These are phyloP conservation scores for Hirundichthys speculiger DNA, from an alignment of 2,113 vertebrate species.

Conservation along the genomic window DNA sequence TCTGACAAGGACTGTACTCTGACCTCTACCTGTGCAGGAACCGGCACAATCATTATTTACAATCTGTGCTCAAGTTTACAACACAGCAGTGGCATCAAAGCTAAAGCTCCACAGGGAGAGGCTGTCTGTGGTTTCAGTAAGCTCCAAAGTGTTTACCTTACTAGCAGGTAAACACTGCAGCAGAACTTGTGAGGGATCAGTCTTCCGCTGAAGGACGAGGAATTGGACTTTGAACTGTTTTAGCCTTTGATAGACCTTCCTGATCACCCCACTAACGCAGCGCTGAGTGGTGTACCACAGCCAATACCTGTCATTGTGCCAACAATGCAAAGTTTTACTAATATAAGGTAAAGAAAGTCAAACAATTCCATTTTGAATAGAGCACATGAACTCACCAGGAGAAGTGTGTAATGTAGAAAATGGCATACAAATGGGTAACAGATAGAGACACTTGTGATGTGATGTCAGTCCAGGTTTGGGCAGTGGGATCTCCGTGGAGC, in stretches of 20 bases:
- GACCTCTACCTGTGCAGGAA: slow-evolving; percentile 80
- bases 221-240: slow-evolving; percentile 94
- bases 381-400: slow-evolving; percentile 87
- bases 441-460: slow-evolving; percentile 87
- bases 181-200: slow-evolving; percentile 90
- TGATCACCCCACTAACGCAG: slow-evolving; percentile 87
- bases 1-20: slow-evolving; percentile 84
- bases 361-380: background rate
- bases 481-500: slow-evolving; percentile 85
- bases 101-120: background rate
- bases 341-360: background rate
- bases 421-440: slow-evolving; percentile 89
- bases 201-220: slow-evolving; percentile 90
- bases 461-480: slow-evolving; percentile 91
- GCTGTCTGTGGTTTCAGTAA: background rate
- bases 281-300: slow-evolving; percentile 93
- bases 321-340: background rate
- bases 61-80: no score
- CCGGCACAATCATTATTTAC: slow-evolving; percentile 1
- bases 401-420: slow-evolving; percentile 93
- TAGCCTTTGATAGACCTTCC: slow-evolving; percentile 88
- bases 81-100: background rate
- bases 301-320: slow-evolving; percentile 88
- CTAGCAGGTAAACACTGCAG: slow-evolving; percentile 91
- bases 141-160: slow-evolving; percentile 79